A percentile compares a stretch with the other conserved stretches of the same genome.
Evolutionary conservation across 2,113 vertebrate species (phyloP).

Genomic region (Passerina amoena): DNA sequence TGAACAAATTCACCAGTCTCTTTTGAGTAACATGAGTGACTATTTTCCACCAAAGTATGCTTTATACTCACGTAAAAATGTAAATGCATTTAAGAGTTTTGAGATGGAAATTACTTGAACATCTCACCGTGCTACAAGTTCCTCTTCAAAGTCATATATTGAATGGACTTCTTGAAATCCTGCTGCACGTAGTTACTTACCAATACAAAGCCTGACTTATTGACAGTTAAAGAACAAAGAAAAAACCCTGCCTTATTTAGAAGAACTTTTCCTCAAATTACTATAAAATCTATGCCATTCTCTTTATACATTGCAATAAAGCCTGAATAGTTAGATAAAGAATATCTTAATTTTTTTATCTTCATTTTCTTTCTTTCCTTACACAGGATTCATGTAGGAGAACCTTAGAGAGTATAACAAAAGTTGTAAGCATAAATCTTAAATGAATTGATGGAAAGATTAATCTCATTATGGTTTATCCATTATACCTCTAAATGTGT

Average conservation of each 20-base stretch:
- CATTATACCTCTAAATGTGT: neutral
- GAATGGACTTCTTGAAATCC: neutral
- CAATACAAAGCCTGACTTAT: neutral
- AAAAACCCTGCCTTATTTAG: fast-evolving
- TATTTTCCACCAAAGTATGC: neutral
- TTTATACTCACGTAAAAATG: neutral
- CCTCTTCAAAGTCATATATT: neutral
- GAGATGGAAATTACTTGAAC: neutral
- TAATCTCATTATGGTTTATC: neutral
- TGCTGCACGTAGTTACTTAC: neutral
- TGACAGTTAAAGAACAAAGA: neutral
- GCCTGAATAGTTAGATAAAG: neutral
- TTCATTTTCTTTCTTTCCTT: neutral
- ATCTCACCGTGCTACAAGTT: neutral
- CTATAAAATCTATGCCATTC: neutral
- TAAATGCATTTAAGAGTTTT: neutral
- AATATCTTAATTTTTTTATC: neutral
- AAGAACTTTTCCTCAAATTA: neutral
- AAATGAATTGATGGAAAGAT: neutral
- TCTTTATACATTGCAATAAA: neutral
- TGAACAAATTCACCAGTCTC: neutral
- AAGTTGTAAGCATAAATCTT: neutral
- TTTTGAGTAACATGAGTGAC: neutral
- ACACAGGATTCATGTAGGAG: neutral
- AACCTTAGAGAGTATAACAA: neutral